Evolutionary conservation across 1,140 invertebrate species (phyloP).

Genomic region (Zophobas atratus): DNA sequence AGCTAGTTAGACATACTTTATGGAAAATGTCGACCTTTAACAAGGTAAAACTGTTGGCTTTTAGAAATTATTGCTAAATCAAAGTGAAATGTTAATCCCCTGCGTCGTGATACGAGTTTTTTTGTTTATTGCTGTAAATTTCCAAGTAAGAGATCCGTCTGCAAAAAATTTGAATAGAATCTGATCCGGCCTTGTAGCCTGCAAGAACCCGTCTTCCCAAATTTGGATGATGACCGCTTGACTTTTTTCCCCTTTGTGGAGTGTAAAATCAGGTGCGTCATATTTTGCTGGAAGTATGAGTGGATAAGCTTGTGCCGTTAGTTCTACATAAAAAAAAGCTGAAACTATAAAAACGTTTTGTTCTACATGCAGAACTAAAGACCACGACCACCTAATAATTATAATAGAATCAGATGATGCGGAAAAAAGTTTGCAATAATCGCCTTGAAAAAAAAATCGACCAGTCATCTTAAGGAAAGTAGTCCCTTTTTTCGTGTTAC

Average conservation of each 20-base stretch:
- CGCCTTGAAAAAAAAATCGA: no score
- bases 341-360: no score
- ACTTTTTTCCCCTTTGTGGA: conserved; percentile 6
- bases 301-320: neutral
- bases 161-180: conserved; percentile 24
- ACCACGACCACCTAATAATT: no score
- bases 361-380: no score
- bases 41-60: neutral
- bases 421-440: no score
- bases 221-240: conserved; percentile 27
- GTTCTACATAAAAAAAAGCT: no score
- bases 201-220: conserved; percentile 39
- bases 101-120: neutral
- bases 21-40: neutral
- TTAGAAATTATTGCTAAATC: neutral
- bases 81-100: conserved; percentile 2
- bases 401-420: no score
- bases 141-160: conserved; percentile 18
- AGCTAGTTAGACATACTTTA: neutral
- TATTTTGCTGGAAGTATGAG: neutral
- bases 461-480: no score
- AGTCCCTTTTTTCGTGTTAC: no score
- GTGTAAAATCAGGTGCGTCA: neutral
- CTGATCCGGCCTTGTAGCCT: conserved; percentile 21
- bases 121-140: neutral